phyloP scores from a whole-genome alignment of 2,797 vertebrate species.

The Danionella dracula region DNA sequence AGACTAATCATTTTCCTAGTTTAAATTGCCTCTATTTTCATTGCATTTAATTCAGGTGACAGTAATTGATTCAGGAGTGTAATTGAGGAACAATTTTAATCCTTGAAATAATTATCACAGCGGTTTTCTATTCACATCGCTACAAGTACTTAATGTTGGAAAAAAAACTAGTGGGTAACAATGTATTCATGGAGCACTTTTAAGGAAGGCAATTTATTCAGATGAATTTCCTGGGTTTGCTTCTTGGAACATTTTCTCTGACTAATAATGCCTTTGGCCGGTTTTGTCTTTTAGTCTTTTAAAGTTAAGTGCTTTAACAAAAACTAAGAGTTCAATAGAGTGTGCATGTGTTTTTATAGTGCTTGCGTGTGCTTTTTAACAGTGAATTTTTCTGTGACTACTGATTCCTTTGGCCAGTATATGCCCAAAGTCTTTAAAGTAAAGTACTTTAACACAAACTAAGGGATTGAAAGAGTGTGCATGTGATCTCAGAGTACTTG shows the following conservation, averaged over 20 bases:
- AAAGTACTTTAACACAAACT: no score
- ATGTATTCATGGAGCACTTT: no score
- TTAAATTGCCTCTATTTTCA: not conserved
- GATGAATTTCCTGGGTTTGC: not conserved
- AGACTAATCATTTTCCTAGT: not conserved
- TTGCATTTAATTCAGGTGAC: slow-evolving; percentile 27
- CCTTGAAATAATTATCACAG: not conserved
- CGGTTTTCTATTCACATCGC: not conserved
- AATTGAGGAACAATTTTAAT: not conserved
- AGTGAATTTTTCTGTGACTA: no score
- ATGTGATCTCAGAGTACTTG: not conserved
- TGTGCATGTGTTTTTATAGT: not conserved
- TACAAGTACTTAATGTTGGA: no score
- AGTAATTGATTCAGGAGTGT: not conserved
- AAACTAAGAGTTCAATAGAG: not conserved
- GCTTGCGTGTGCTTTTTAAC: not conserved
- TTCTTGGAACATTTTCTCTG: no score
- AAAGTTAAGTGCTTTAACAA: not conserved
- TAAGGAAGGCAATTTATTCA: not conserved
- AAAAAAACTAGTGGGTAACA: no score
- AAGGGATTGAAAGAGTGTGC: not conserved
- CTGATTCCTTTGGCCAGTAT: no score
- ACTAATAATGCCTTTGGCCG: no score
- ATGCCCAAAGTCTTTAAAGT: no score
- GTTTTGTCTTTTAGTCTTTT: not conserved